phyloP scores from a whole-genome alignment of 2,113 vertebrate genomes.

The Laticauda laticaudata region DNA sequence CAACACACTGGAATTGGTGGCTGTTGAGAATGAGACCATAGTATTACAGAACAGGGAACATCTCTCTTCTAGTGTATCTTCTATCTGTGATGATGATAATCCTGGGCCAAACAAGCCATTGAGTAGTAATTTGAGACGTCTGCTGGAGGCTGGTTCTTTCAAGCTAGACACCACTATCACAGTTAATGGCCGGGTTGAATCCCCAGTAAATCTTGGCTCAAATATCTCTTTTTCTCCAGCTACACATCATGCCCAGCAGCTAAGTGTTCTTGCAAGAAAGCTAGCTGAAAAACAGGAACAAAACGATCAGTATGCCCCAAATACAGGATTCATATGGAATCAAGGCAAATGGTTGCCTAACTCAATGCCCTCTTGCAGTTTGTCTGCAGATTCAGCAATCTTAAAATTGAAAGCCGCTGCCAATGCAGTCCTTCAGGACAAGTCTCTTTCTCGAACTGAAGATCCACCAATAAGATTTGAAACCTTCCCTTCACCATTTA shows the following conservation, averaged over 20 bases:
- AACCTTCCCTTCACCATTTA: constrained; percentile 93
- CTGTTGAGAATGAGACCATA: constrained; percentile 76
- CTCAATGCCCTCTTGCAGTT: constrained; percentile 80
- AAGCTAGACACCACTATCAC: constrained; percentile 81
- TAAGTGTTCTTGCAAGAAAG: constrained; percentile 94
- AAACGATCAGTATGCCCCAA: constrained; percentile 77
- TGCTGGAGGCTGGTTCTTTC: constrained; percentile 92
- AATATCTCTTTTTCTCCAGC: constrained; percentile 86
- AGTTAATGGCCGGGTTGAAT: constrained; percentile 79
- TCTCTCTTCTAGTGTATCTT: constrained; percentile 87
- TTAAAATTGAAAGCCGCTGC: constrained; percentile 97
- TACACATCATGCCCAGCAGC: constrained; percentile 92
- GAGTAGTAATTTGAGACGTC: constrained; percentile 92
- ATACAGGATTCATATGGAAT: constrained; percentile 87
- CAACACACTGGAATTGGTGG: constrained; percentile 84
- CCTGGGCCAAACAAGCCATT: constrained; percentile 87
- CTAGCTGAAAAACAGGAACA: constrained; percentile 86
- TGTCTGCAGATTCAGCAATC: constrained; percentile 96
- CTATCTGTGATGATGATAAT: constrained; percentile 85
- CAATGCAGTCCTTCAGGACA: constrained; percentile 96
- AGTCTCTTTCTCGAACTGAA: constrained; percentile 83
- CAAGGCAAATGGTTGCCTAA: constrained; percentile 92
- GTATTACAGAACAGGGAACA: constrained; percentile 81
- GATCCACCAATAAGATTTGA: constrained; percentile 87
- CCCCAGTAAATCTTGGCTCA: constrained; percentile 78